phyloP scores from a whole-genome alignment of 2,888 invertebrate genomes.

The Macroteleia sp. region DNA sequence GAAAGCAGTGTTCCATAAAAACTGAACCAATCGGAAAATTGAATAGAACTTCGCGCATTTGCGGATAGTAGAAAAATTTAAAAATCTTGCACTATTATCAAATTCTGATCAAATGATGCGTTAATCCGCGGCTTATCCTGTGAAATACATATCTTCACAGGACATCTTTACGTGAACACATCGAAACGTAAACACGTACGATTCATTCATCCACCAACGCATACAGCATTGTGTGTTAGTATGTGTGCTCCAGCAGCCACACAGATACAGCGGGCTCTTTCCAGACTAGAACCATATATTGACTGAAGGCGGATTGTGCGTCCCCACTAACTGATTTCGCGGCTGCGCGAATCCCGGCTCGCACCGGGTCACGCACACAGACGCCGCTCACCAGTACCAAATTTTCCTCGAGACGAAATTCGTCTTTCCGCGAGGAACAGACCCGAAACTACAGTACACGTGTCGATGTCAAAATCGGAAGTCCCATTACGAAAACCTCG shows the following conservation, averaged over 20 bases:
- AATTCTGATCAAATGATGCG: too few relatives aligned
- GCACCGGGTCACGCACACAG: conserved; percentile 69
- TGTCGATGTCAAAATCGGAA: conserved; percentile 9
- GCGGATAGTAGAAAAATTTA: too few relatives aligned
- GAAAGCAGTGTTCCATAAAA: too few relatives aligned
- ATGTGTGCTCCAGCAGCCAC: background rate
- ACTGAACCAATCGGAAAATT: too few relatives aligned
- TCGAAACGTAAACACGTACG: conserved; percentile 21
- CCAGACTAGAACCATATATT: conserved; percentile 75
- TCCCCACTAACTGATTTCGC: conserved; percentile 83
- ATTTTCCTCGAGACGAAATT: conserved; percentile 67
- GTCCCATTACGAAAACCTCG: too few relatives aligned
- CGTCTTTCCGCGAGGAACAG: conserved; percentile 22
- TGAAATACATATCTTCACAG: background rate
- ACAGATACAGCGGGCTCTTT: conserved; percentile 27
- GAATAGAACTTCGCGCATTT: too few relatives aligned
- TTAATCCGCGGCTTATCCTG: background rate
- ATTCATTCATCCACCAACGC: conserved; percentile 26
- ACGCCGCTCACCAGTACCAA: conserved; percentile 71
- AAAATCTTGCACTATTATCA: too few relatives aligned
- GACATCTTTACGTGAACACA: conserved; percentile 1
- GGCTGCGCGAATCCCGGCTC: conserved; percentile 84
- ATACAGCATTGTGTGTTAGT: too few relatives aligned
- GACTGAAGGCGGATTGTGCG: conserved; percentile 82
- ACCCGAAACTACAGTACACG: conserved; percentile 32